Evolutionary conservation across 2,888 invertebrate genomes (phyloP).

Genomic region (Drosophila cognata): DNA sequence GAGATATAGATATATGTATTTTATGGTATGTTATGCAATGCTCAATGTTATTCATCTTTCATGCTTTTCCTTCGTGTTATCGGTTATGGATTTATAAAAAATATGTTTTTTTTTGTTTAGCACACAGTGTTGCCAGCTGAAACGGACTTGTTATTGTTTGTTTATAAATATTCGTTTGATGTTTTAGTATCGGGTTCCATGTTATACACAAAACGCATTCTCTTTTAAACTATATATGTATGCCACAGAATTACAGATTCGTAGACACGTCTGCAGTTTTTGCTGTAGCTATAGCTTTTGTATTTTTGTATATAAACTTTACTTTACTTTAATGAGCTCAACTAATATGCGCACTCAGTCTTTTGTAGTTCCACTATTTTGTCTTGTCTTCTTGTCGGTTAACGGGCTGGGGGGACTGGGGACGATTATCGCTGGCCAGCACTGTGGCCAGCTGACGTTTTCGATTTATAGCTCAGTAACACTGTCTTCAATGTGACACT

Average conservation of each 20-base stretch:
- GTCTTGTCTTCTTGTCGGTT: constrained; percentile 69
- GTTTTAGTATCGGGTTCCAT: constrained; percentile 47
- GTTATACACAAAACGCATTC: constrained; percentile 62
- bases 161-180: constrained; percentile 33
- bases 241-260: constrained; percentile 29
- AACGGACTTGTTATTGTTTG: constrained; percentile 76
- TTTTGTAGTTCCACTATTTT: constrained; percentile 82
- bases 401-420: constrained; percentile 40
- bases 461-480: constrained; percentile 24
- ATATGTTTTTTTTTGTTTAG: constrained; percentile 49
- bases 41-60: constrained; percentile 32
- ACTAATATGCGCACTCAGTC: constrained; percentile 83
- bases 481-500: background rate
- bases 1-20: constrained; percentile 68
- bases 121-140: constrained; percentile 76
- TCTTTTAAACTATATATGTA: constrained; percentile 9
- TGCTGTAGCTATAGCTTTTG: constrained; percentile 35
- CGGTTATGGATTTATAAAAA: constrained; percentile 68
- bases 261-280: constrained; percentile 29
- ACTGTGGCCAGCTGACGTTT: constrained; percentile 29
- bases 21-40: constrained; percentile 49
- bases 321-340: constrained; percentile 74
- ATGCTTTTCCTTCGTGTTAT: constrained; percentile 50
- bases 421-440: constrained; percentile 36
- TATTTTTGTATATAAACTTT: constrained; percentile 60